Conservation (phyloP, 2,888 invertebrate species). For the Dromius quadrimaculatus region DNA sequence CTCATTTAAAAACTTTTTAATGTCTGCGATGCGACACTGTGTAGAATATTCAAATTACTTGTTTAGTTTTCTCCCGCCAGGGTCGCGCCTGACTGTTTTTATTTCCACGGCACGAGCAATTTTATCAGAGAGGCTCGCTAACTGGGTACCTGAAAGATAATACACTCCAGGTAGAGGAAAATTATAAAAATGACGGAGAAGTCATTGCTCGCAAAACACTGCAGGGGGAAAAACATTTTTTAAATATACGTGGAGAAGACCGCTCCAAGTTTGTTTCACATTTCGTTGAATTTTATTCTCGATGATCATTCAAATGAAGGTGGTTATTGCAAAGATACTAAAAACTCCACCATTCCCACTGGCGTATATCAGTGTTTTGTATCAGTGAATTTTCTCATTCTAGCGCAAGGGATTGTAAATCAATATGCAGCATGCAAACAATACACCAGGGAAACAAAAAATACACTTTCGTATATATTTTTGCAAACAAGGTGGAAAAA, state of each 20-base stretch:
- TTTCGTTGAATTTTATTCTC: no score
- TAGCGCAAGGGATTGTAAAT: conserved; percentile 50
- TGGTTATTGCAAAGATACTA: no score
- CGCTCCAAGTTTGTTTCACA: no score
- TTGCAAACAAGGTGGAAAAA: conserved; percentile 52
- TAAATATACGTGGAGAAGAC: no score
- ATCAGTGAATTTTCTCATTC: no score
- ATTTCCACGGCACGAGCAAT: conserved; percentile 39
- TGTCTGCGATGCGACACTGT: conserved; percentile 56
- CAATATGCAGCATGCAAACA: conserved; percentile 48
- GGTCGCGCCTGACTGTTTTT: conserved; percentile 45
- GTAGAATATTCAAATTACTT: conserved; percentile 57
- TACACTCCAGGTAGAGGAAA: conserved; percentile 44
- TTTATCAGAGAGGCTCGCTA: conserved; percentile 45
- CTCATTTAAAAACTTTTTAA: conserved; percentile 57
- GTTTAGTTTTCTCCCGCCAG: conserved; percentile 53
- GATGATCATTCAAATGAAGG: no score
- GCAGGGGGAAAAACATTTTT: no score
- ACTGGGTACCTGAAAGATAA: conserved; percentile 51
- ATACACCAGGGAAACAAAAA: conserved; percentile 46
- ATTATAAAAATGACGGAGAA: conserved; percentile 44
- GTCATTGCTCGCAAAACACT: background rate
- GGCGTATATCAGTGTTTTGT: no score
- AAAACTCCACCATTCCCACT: no score
- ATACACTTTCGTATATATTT: conserved; percentile 49